Percentiles rank a stretch among this genome's conserved stretches.
Conservation (phyloP, 2,888 invertebrate genomes). For the Ernsta delagoae region DNA sequence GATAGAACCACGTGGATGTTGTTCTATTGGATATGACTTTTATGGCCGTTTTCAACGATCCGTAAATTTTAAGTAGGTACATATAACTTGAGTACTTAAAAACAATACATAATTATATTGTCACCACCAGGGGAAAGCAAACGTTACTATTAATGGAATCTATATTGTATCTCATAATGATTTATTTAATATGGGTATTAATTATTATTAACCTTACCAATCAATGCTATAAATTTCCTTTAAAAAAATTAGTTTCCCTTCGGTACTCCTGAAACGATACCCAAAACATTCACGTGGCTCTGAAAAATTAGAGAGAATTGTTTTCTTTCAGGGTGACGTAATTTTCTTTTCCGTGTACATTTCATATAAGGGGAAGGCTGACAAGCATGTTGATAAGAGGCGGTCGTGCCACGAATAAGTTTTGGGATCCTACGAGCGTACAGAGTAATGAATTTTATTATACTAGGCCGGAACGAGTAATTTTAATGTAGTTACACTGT, state of each 20-base stretch:
- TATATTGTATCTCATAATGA: too few species aligned
- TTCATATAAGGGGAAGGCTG: constrained; percentile 34
- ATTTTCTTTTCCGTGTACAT: constrained; percentile 37
- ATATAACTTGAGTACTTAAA: too few species aligned
- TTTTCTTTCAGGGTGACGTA: constrained; percentile 35
- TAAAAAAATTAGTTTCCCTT: too few species aligned
- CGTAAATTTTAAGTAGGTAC: too few species aligned
- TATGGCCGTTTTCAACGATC: too few species aligned
- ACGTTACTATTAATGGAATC: constrained; percentile 6
- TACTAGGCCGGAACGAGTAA: constrained; percentile 11
- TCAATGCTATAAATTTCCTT: too few species aligned
- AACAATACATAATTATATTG: neutral
- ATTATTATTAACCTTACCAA: too few species aligned
- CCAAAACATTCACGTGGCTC: neutral
- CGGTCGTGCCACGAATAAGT: constrained; percentile 31
- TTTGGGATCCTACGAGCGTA: constrained; percentile 28
- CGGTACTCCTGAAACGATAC: neutral
- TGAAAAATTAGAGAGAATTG: constrained; percentile 31
- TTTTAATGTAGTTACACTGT: constrained; percentile 13
- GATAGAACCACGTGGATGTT: too few species aligned
- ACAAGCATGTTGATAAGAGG: constrained; percentile 36
- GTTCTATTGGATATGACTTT: too few species aligned
- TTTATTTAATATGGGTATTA: too few species aligned
- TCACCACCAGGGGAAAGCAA: neutral
- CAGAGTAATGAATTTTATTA: constrained; percentile 37